Percentiles rank a stretch among this genome's conserved stretches.
Evolutionary conservation across 1,140 invertebrate species (phyloP).

Genomic region (Aphaenogaster ashmeadi): DNA sequence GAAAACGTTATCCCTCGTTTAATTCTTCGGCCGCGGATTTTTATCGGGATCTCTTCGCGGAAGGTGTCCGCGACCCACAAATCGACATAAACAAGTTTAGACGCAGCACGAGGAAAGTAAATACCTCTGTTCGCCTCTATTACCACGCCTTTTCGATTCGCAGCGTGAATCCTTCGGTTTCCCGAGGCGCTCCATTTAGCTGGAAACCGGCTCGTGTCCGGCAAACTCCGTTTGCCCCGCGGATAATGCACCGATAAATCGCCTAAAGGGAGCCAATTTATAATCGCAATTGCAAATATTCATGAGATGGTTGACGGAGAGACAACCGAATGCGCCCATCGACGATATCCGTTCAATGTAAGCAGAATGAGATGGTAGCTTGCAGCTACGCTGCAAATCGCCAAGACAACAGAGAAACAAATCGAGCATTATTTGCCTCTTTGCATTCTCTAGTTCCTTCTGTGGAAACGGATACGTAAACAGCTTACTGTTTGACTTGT

Average conservation of each 20-base stretch:
- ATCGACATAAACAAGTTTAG: constrained; percentile 54
- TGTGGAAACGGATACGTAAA: constrained; percentile 5
- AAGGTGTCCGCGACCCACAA: constrained; percentile 13
- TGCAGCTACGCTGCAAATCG: neutral
- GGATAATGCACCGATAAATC: constrained; percentile 44
- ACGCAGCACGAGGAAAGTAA: constrained; percentile 63
- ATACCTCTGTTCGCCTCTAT: constrained; percentile 58
- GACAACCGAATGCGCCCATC: neutral
- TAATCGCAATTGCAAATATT: constrained; percentile 15
- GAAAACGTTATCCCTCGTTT: neutral
- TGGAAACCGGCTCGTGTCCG: neutral
- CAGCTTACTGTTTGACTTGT: neutral
- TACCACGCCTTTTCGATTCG: constrained; percentile 45
- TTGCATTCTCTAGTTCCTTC: neutral
- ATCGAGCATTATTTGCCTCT: constrained; percentile 10
- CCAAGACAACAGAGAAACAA: neutral
- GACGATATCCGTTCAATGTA: neutral
- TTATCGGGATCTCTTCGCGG: constrained; percentile 11
- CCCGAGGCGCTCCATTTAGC: neutral
- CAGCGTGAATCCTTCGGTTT: constrained; percentile 50
- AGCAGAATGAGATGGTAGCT: neutral
- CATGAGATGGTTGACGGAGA: too few species aligned
- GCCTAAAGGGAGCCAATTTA: constrained; percentile 21
- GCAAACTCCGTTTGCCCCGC: neutral
- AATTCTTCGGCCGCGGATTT: constrained; percentile 19